phyloP scores from a whole-genome alignment of 2,888 invertebrate species.

The Tinea trinotella region DNA sequence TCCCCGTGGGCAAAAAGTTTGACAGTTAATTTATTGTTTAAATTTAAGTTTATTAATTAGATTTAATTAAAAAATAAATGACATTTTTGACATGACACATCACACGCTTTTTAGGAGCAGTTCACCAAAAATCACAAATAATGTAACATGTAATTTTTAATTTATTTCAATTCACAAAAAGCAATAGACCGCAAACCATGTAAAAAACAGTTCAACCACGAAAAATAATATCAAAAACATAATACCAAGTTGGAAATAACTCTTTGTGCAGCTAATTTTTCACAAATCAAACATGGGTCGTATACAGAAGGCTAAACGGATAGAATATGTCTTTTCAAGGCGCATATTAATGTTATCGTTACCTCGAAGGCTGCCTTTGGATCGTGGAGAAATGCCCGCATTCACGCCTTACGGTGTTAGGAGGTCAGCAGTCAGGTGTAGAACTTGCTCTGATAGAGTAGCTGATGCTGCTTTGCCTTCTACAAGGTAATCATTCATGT shows the following conservation, averaged over 20 bases:
- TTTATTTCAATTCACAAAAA: not conserved
- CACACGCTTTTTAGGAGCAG: no score
- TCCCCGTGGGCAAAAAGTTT: no score
- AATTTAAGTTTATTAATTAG: no score
- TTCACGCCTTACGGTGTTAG: slow-evolving; percentile 38
- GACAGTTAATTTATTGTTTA: no score
- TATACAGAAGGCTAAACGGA: not conserved
- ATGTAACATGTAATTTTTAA: not conserved
- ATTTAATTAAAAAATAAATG: no score
- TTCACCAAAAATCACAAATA: no score
- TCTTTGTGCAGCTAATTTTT: slow-evolving; percentile 35
- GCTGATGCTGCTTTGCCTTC: slow-evolving; percentile 52
- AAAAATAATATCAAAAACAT: not conserved
- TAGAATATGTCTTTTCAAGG: slow-evolving; percentile 36
- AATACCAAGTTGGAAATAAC: slow-evolving; percentile 27
- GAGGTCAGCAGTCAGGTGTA: slow-evolving; percentile 39
- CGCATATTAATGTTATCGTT: slow-evolving; percentile 43
- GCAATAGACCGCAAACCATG: not conserved
- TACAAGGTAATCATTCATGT: slow-evolving; percentile 41
- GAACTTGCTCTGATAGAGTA: slow-evolving; percentile 36
- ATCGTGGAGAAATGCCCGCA: slow-evolving; percentile 43
- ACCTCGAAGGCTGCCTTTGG: slow-evolving; percentile 36
- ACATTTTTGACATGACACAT: no score
- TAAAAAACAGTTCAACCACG: not conserved
- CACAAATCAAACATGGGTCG: slow-evolving; percentile 40